These are phyloP conservation scores for Bombus cullumanus DNA, from an alignment of 1,140 invertebrate species.

Conservation along the genomic window DNA sequence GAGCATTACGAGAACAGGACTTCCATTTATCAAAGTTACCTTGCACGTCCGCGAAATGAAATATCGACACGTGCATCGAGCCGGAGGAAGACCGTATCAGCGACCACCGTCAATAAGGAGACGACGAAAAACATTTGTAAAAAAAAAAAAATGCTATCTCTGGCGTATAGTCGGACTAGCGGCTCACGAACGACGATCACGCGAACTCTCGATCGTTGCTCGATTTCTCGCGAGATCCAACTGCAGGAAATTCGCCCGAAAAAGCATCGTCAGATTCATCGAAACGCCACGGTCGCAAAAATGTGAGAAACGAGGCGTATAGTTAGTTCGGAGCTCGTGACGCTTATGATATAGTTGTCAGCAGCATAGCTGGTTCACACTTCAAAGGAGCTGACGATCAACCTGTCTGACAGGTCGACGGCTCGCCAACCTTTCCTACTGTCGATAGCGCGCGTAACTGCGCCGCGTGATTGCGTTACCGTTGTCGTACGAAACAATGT, in stretches of 20 bases:
- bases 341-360: slow-evolving; percentile 44
- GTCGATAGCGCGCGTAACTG: neutral
- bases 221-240: slow-evolving; percentile 7
- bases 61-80: slow-evolving; percentile 24
- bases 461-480: neutral
- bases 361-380: slow-evolving; percentile 22
- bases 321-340: neutral
- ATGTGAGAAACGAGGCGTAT: neutral
- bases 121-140: too few species aligned
- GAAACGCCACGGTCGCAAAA: neutral
- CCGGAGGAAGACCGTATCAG: neutral
- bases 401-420: slow-evolving; percentile 30
- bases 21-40: slow-evolving; percentile 31
- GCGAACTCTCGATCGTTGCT: slow-evolving; percentile 24
- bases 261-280: neutral
- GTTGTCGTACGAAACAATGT: neutral
- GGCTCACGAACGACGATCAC: slow-evolving; percentile 32
- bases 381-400: slow-evolving; percentile 16
- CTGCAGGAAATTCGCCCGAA: neutral
- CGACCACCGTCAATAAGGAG: neutral
- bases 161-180: neutral
- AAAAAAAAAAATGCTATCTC: slow-evolving; percentile 9
- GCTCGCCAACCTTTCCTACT: slow-evolving; percentile 19
- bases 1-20: neutral
- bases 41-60: slow-evolving; percentile 23